phyloP scores from a whole-genome alignment of 2,797 vertebrate genomes.

The Podargus strigoides region DNA sequence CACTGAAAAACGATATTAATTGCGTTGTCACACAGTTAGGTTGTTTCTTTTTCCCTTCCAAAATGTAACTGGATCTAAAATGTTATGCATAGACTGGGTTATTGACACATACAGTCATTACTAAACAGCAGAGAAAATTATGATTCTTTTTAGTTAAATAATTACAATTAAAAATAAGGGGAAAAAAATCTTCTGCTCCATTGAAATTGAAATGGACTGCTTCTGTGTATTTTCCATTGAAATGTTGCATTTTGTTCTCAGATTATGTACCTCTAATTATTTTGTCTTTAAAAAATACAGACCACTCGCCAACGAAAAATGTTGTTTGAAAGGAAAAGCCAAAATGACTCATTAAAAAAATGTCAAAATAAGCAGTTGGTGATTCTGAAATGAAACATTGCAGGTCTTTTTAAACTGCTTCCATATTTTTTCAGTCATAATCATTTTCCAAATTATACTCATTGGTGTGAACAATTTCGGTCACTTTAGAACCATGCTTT shows the following conservation, averaged over 20 bases:
- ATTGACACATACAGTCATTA: neutral
- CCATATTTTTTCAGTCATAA: slow-evolving; percentile 12
- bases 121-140: neutral
- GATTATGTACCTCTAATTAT: neutral
- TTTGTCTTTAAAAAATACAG: neutral
- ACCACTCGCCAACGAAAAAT: neutral
- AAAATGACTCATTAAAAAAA: slow-evolving; percentile 47
- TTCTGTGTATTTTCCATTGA: neutral
- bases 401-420: slow-evolving; percentile 24
- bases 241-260: neutral
- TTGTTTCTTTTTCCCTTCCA: neutral
- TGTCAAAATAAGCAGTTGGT: slow-evolving; percentile 60
- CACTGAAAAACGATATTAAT: neutral
- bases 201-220: neutral
- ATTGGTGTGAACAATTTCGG: slow-evolving; percentile 6
- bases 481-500: slow-evolving; percentile 4
- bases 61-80: neutral
- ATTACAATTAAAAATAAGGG: neutral
- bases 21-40: neutral
- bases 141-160: neutral
- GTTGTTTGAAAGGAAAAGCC: neutral
- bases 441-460: slow-evolving; percentile 46
- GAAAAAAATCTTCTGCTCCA: neutral
- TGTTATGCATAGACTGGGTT: neutral
- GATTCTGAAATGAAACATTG: slow-evolving; percentile 38